Base-by-base conservation (phyloP, 2,797 vertebrate species). In the Trachops cirrhosus region DNA sequence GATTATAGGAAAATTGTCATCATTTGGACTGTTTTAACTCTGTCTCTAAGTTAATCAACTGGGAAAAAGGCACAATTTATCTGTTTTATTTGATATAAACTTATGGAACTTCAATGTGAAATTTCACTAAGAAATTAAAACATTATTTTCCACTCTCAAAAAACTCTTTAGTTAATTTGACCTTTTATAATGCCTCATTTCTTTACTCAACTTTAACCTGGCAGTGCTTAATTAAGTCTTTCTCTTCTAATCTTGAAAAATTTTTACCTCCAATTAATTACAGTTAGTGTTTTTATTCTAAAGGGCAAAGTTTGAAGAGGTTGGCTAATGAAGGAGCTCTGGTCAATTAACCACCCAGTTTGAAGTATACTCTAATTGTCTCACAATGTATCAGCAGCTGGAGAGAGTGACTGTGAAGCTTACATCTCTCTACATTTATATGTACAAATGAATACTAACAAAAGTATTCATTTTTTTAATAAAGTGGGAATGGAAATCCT, bases 151-250 rank as follows among this genome's bases (percentile, higher is more conserved):
- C 24, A 70, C 48, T 86, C 9, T 9, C 4, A 1, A 37, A 89
- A 74, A 70, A 64, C 39, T 68, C 9, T 79, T 83, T n/a, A 10
- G 24, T 82, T 96, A 90, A 85, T 91, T 70, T 91, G 39, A 88
- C 48, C 46, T 91, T 80, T 70, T 46, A 26, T 54, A 64, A 44
- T 62, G 21, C 12, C 78, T 80, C 50, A 75, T 80, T 96, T 88
- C 59, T 91, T 85, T 67, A 85, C 2, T 62, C 62, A 91, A 71
- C 34, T 87, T 84, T 87, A 73, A 85, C 48, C 34, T 34, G 6
- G 7, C 32, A 84, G 54, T 84, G 50, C 39, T 78, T 94, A 94
- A 70, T 75, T 87, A 92, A 95, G 73, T 50, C n/a, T 44, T 95
- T 88, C 6, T 85, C 89, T 87, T 80, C 19, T 11, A 90, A 34